phyloP scores from a whole-genome alignment of 2,888 invertebrate species.

The Bibio marci region DNA sequence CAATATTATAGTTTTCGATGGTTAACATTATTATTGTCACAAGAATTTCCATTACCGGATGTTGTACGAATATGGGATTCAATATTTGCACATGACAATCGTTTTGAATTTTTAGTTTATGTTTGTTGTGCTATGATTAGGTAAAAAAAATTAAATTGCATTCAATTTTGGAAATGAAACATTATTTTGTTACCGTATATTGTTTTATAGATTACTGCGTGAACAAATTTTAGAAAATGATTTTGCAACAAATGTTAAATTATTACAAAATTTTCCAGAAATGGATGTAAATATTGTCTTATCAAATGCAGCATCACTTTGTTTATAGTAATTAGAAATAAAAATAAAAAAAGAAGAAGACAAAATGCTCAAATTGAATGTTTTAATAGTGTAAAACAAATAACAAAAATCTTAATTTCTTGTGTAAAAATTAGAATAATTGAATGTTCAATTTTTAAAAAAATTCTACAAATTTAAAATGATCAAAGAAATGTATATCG shows the following conservation, averaged over 20 bases:
- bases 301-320: constrained; percentile 44
- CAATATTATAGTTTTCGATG: constrained; percentile 97
- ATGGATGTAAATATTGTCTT: constrained; percentile 75
- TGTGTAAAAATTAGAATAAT: too few species aligned
- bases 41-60: constrained; percentile 95
- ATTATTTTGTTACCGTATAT: constrained; percentile 1
- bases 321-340: too few species aligned
- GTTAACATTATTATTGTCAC: constrained; percentile 86
- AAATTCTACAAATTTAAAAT: too few species aligned
- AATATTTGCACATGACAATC: constrained; percentile 71
- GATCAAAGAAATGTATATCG: too few species aligned
- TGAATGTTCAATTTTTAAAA: too few species aligned
- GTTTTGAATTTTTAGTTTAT: constrained; percentile 81
- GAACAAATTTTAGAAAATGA: constrained; percentile 72
- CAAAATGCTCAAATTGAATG: too few species aligned
- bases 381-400: too few species aligned
- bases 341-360: too few species aligned
- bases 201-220: constrained; percentile 51
- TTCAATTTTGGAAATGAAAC: background rate
- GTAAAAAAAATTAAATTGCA: constrained; percentile 28
- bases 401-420: too few species aligned
- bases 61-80: constrained; percentile 97
- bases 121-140: constrained; percentile 96
- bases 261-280: constrained; percentile 82
- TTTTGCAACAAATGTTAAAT: constrained; percentile 85